Evolutionary conservation across 92 coral and sea anemone genomes (phyloP), one percentile per base, ranked within the genome.

Genomic region (Hydrozoanthus gracilis): DNA sequence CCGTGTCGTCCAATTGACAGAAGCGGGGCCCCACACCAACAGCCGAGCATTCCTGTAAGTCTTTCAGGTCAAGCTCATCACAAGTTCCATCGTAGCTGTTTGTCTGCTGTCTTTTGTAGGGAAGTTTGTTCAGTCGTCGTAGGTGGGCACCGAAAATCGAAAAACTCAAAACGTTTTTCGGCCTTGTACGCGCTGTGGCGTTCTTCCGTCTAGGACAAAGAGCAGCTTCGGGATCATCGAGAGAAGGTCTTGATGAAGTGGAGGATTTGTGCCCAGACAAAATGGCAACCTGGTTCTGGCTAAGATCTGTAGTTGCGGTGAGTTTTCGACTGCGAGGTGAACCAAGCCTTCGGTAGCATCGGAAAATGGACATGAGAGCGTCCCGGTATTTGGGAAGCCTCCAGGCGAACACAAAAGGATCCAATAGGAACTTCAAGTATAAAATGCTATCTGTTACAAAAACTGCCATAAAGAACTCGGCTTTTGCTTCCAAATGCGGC

Each of bases 381-480:
- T 78, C 54, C 6, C 71, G 60, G 83, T 78, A 78, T 49, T 78
- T 78, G 5, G 83, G 83, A 20, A 78, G 18, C 48, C 83, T 66
- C 83, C 83, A 60, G 58, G 83, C 83, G 8, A 78, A 61, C 44
- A 78, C 83, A 78, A 78, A 78, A 9, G 83, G 83, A 46, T 78
- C 83, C 39, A 78, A 55, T 71, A 78, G 60, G 15, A 78, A 78
- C 83, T 78, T 78, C 71, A 78, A 7, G 45, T 78, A 78, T 27
- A 78, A 48, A 39, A 78, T 44, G 4, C 39, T 46, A 50, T 78
- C 83, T 5, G 83, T 78, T 54, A 61, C 46, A 8, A 78, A 78
- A 4, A 50, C 83, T 44, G 71, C 83, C 45, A 78, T 78, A 71
- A 44, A 15, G 49, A 44, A 58, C 71, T 46, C 69, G 3, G 83